These are phyloP conservation scores for Saguinus imperator DNA, from an alignment of 2,113 vertebrate genomes.

Conservation along the genomic window DNA sequence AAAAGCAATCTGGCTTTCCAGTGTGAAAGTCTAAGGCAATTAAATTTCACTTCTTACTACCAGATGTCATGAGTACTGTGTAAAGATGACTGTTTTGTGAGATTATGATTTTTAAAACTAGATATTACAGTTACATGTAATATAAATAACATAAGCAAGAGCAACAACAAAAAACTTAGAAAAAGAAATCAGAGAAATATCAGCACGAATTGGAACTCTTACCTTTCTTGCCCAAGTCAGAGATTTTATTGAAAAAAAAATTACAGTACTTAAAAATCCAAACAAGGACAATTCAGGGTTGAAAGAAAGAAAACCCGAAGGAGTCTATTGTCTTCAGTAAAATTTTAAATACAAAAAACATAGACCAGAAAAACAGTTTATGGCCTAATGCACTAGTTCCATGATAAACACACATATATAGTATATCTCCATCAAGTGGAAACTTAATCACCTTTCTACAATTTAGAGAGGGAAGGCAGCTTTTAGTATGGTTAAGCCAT, in stretches of 20 bases:
- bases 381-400: slow-evolving; percentile 65
- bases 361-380: slow-evolving; percentile 73
- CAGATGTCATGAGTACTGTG: neutral
- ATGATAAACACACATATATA: slow-evolving; percentile 75
- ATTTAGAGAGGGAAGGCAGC: slow-evolving; percentile 79
- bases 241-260: slow-evolving; percentile 69
- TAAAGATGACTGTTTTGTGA: neutral
- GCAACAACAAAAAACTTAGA: neutral
- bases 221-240: slow-evolving; percentile 70
- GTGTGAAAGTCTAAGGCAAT: slow-evolving; percentile 63
- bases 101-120: neutral
- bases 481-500: slow-evolving; percentile 85
- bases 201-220: slow-evolving; percentile 61
- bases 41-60: slow-evolving; percentile 41
- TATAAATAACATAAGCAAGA: neutral
- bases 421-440: slow-evolving; percentile 80
- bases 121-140: neutral
- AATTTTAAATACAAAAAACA: slow-evolving; percentile 61
- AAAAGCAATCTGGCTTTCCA: slow-evolving; percentile 77
- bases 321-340: slow-evolving; percentile 44
- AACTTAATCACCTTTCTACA: slow-evolving; percentile 85
- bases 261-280: slow-evolving; percentile 67
- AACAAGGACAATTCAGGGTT: slow-evolving; percentile 64
- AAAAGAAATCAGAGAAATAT: slow-evolving; percentile 1
- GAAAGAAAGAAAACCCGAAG: slow-evolving; percentile 48